These are phyloP conservation scores for Zonotrichia albicollis DNA, from an alignment of 2,797 vertebrate species.

Conservation along the genomic window DNA sequence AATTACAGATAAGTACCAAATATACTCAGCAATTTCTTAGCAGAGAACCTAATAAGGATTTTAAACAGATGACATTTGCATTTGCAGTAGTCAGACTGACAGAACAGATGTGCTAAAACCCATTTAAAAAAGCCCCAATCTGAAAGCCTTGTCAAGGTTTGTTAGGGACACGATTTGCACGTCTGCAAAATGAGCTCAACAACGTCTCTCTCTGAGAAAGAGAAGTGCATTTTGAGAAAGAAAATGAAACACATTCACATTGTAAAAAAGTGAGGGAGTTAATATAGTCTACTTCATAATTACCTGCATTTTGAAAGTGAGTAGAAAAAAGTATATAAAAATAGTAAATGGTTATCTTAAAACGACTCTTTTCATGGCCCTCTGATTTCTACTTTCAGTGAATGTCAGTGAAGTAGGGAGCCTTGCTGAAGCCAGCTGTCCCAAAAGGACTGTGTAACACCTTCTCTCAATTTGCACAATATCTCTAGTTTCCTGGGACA, in stretches of 20 bases:
- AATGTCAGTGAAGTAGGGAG: not conserved
- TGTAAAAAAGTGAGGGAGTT: not conserved
- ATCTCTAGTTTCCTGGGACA: not conserved
- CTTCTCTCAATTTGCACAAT: not conserved
- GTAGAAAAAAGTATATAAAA: not conserved
- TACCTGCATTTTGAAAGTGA: not conserved
- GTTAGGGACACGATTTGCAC: not conserved
- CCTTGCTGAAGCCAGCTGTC: not conserved
- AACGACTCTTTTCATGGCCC: not conserved
- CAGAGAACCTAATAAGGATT: not conserved
- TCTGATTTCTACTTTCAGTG: not conserved
- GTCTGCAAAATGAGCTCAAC: not conserved
- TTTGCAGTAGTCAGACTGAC: slow-evolving; percentile 30
- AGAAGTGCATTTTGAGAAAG: not conserved
- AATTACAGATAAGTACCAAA: slow-evolving; percentile 54
- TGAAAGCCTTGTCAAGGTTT: slow-evolving; percentile 30
- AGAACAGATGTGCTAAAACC: slow-evolving; percentile 45
- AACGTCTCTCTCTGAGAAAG: not conserved
- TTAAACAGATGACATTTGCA: slow-evolving; percentile 35
- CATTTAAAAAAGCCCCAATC: not conserved
- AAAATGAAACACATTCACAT: not conserved
- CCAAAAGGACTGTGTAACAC: not conserved
- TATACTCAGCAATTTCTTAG: slow-evolving; percentile 36
- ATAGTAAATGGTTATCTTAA: not conserved
- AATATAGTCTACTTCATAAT: not conserved